Evolutionary conservation across 2,888 invertebrate species (phyloP).

Genomic region (Tachina lurida): DNA sequence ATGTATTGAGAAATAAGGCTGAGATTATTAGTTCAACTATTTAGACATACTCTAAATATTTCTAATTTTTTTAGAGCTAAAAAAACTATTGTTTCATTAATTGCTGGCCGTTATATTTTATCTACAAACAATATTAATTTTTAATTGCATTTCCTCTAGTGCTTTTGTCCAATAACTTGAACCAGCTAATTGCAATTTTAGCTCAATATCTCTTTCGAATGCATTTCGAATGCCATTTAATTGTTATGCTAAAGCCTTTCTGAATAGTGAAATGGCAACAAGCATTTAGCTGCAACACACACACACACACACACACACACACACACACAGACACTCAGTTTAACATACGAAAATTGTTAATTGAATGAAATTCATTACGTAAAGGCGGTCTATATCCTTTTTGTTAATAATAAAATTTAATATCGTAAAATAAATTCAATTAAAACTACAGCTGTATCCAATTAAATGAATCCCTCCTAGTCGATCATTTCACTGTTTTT

Average conservation of each 20-base stretch:
- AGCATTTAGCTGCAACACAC: neutral
- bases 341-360: conserved; percentile 18
- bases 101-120: conserved; percentile 4
- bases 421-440: conserved; percentile 65
- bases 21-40: no score
- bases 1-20: no score
- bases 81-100: conserved; percentile 18
- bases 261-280: conserved; percentile 7
- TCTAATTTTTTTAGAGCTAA: neutral
- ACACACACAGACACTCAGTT: neutral
- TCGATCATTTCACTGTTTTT: conserved; percentile 66
- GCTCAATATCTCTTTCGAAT: conserved; percentile 15
- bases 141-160: conserved; percentile 29
- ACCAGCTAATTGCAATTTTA: conserved; percentile 36
- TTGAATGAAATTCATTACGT: conserved; percentile 59
- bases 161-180: conserved; percentile 7
- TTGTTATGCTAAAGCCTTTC: conserved; percentile 1
- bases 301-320: neutral
- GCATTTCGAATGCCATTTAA: neutral
- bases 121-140: neutral
- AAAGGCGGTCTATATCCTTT: conserved; percentile 35
- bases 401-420: conserved; percentile 62
- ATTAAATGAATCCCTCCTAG: conserved; percentile 66
- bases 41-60: no score
- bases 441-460: conserved; percentile 62